Evolutionary conservation across 2,113 vertebrate species (phyloP).

Genomic region (Bufo bufo): DNA sequence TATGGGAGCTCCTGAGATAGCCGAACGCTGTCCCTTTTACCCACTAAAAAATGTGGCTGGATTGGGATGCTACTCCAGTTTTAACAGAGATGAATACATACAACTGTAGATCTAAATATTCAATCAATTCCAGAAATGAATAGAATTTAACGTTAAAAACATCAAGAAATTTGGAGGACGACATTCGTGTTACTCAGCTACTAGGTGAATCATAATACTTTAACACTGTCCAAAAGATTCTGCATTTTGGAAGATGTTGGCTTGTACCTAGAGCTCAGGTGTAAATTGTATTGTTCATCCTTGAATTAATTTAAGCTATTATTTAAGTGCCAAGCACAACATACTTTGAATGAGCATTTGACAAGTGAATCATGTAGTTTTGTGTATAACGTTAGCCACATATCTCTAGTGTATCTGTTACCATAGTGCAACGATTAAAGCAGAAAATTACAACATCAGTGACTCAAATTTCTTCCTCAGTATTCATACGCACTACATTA

Average conservation of each 20-base stretch:
- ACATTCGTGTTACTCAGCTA: no score
- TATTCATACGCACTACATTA: background rate
- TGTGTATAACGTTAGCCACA: background rate
- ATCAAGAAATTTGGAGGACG: background rate
- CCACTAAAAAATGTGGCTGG: no score
- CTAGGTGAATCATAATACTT: no score
- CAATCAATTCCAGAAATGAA: background rate
- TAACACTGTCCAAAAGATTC: background rate
- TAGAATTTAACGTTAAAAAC: no score
- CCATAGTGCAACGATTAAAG: constrained; percentile 24
- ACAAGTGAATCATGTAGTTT: constrained; percentile 15
- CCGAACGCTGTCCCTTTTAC: no score
- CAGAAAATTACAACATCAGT: constrained; percentile 31
- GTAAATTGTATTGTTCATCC: background rate
- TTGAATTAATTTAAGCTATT: background rate
- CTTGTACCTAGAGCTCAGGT: background rate
- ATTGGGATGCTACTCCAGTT: background rate
- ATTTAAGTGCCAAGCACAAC: background rate
- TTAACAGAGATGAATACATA: background rate
- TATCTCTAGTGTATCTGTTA: constrained; percentile 31
- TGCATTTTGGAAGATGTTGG: background rate
- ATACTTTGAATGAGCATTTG: background rate
- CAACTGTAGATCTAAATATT: background rate
- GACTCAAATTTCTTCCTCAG: constrained; percentile 21
- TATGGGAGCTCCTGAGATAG: no score